phyloP scores from a whole-genome alignment of 2,113 vertebrate genomes.

The Paracanthobrama guichenoti region DNA sequence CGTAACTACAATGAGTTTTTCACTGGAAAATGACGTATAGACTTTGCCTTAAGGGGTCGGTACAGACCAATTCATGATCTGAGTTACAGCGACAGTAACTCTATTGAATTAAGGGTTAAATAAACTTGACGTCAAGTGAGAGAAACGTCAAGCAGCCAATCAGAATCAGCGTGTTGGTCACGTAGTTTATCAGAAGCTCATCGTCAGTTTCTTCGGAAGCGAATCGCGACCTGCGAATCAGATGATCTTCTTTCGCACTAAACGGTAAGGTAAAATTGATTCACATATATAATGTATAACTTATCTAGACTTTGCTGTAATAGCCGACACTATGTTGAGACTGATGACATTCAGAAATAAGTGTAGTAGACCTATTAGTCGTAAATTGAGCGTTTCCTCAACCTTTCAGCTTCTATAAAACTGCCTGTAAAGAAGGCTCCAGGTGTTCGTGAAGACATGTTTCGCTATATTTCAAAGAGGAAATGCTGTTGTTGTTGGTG shows the following conservation, averaged over 20 bases:
- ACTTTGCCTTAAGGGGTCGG: background rate
- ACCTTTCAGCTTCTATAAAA: background rate
- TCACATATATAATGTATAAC: background rate
- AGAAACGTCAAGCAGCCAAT: slow-evolving; percentile 25
- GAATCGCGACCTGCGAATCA: too few relatives aligned
- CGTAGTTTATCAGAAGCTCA: slow-evolving; percentile 34
- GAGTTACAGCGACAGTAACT: background rate
- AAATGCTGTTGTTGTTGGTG: background rate
- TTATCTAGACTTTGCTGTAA: background rate
- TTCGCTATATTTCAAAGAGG: background rate
- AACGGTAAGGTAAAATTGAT: background rate
- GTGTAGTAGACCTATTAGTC: background rate
- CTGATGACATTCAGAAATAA: background rate
- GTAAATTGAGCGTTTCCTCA: background rate
- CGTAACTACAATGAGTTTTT: background rate
- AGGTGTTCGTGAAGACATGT: background rate
- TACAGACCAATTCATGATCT: background rate
- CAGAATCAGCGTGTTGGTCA: background rate
- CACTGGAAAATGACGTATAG: background rate
- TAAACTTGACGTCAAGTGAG: background rate
- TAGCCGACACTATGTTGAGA: background rate
- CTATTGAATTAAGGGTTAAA: slow-evolving; percentile 13
- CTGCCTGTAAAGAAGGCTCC: background rate
- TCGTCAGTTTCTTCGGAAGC: slow-evolving; percentile 18
- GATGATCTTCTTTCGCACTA: background rate